Percentiles rank a stretch among this genome's conserved stretches.
These are phyloP conservation scores for Diuraphis noxia DNA, from an alignment of 1,140 invertebrate species.

Conservation along the genomic window DNA sequence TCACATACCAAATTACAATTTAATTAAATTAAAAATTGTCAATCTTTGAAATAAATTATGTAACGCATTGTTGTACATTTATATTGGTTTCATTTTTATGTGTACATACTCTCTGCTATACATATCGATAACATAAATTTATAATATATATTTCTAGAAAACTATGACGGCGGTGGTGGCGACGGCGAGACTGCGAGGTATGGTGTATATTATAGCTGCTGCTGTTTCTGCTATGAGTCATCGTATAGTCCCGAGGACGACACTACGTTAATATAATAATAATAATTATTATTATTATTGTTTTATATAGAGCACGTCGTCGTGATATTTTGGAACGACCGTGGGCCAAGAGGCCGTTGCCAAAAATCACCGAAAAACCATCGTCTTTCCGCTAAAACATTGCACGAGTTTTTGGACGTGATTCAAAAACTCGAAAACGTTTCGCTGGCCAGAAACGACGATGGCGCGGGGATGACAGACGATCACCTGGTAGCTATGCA, in stretches of 20 bases:
- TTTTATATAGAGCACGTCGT: background rate
- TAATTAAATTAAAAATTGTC: no score
- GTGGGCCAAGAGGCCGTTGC: background rate
- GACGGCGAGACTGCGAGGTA: background rate
- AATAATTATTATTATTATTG: background rate
- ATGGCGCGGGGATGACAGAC: background rate
- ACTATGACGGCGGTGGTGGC: background rate
- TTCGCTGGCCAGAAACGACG: background rate
- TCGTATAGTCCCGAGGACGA: background rate
- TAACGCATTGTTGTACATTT: no score
- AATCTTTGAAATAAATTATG: no score
- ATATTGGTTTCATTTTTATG: background rate
- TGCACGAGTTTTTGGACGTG: background rate
- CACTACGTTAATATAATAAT: background rate
- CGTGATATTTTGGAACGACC: background rate
- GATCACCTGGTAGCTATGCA: background rate
- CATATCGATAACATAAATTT: background rate
- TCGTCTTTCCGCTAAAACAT: background rate
- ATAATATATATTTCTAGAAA: background rate
- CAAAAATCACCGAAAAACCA: background rate
- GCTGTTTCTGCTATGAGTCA: background rate
- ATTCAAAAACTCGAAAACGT: background rate
- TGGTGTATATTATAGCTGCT: background rate
- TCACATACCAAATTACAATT: background rate
- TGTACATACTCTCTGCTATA: background rate